phyloP scores from a whole-genome alignment of 35 echinoderm and acorn worm genomes.

The Ptychodera flava region DNA sequence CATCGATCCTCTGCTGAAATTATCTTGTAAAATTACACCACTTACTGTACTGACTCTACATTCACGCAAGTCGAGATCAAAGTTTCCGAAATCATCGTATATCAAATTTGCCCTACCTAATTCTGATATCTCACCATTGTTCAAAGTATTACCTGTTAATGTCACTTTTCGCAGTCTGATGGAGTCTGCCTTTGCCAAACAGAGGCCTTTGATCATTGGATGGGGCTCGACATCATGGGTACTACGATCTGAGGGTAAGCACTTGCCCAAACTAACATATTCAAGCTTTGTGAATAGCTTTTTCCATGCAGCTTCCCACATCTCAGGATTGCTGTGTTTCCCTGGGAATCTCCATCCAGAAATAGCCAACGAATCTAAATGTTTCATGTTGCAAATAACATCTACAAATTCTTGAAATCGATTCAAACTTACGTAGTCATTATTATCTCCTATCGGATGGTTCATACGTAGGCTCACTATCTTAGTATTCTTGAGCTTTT shows the following conservation, averaged over 20 bases:
- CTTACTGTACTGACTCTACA: background rate
- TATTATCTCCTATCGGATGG: background rate
- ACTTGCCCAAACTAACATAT: background rate
- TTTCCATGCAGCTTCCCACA: background rate
- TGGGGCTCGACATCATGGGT: background rate
- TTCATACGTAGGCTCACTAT: background rate
- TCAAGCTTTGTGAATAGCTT: background rate
- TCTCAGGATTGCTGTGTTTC: background rate
- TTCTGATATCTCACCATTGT: background rate
- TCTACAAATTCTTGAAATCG: background rate
- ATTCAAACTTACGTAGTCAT: background rate
- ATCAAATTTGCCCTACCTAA: background rate
- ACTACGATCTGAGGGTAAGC: background rate
- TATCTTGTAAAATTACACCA: background rate
- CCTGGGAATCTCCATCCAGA: background rate
- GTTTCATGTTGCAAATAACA: background rate
- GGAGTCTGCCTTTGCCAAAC: background rate
- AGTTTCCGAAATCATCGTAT: background rate
- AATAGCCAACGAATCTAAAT: background rate
- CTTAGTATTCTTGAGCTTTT: background rate
- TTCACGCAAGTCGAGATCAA: background rate
- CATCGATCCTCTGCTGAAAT: background rate
- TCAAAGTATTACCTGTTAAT: background rate
- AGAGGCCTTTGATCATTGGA: background rate
- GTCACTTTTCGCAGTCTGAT: background rate